These are phyloP conservation scores for Cerastis leucographa DNA, from an alignment of 2,888 invertebrate species.

Conservation along the genomic window DNA sequence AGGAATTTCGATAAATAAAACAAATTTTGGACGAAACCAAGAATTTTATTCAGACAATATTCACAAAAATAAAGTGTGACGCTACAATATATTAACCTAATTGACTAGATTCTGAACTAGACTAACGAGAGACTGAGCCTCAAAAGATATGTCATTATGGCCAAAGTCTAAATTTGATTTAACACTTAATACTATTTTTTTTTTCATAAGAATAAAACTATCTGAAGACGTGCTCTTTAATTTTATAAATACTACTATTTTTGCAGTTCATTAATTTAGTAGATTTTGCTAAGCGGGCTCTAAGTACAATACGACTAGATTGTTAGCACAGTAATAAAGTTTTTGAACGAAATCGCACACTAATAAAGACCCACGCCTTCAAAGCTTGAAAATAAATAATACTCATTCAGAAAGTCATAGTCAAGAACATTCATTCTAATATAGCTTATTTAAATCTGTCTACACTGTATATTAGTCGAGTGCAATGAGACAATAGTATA, in stretches of 20 bases:
- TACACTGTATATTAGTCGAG: conserved; percentile 6
- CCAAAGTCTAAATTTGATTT: conserved; percentile 61
- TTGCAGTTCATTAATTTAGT: not conserved
- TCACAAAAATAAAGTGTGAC: conserved; percentile 81
- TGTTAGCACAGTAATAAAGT: not conserved
- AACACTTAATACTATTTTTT: conserved; percentile 53
- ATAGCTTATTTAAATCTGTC: conserved; percentile 15
- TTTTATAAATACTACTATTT: not conserved
- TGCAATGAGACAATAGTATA: too few species aligned
- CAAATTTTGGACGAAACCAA: conserved; percentile 60
- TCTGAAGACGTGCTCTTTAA: conserved; percentile 35
- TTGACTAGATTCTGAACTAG: conserved; percentile 79
- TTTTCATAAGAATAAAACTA: conserved; percentile 40
- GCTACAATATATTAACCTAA: conserved; percentile 76
- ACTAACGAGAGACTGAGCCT: conserved; percentile 70
- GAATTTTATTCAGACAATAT: conserved; percentile 70
- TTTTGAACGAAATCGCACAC: not conserved
- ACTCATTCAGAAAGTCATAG: not conserved
- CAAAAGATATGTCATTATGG: conserved; percentile 73
- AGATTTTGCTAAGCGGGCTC: not conserved
- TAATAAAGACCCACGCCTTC: conserved; percentile 17
- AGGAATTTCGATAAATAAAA: conserved; percentile 31
- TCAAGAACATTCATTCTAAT: not conserved
- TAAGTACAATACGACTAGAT: too few species aligned
- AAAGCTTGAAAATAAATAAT: conserved; percentile 2